Base-by-base conservation (phyloP, 37 sponge, comb jelly and placozoan species). In the Spongia lamella region DNA sequence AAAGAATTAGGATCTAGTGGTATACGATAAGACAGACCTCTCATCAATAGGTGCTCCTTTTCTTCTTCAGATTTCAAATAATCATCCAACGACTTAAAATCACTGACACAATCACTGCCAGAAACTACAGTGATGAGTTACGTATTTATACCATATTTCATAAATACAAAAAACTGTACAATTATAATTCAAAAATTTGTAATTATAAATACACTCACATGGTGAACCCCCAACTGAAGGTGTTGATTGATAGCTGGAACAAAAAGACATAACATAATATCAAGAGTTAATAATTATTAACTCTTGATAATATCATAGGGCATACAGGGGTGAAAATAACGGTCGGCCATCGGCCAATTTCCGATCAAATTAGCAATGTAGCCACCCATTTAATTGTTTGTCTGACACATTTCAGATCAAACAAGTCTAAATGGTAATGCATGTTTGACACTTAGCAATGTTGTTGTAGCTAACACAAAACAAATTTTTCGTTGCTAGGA, bases 61-160 rank as follows among this genome's bases (percentile, higher is more conserved):
- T 86, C 86, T 19, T 70, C 82, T 59, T 87, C 87, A 24, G 37
- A 19, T 43, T 55, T 61, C 63, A 80, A 70, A 56, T 81, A 87
- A 33, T 30, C 15, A 25, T 62, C 74, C 63, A 87, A 55, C 11
- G 82, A 63, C 11, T 40, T 53, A 43, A 36, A 35, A 64, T 70
- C 75, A 26, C 56, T 35, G 53, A 87, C 67, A 7, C 38, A 30
- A 1, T 76, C 81, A 38, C 77, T 75, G 5, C 38, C 37, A 34
- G 79, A 79, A 79, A 39, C 31, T 49, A 1, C 14, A 16, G 1
- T 31, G 3, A 43, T 15, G 32, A 6, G 31, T 7, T n/a, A 24
- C 37, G 54, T 55, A 25, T 38, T 5, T 3, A 7, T 27, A 30
- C 11, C 25, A 58, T 3, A 37, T 30, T 9, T 21, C 30, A 20